Base-by-base conservation (phyloP, 1,140 invertebrate genomes). In the Drosophila yakuba region DNA sequence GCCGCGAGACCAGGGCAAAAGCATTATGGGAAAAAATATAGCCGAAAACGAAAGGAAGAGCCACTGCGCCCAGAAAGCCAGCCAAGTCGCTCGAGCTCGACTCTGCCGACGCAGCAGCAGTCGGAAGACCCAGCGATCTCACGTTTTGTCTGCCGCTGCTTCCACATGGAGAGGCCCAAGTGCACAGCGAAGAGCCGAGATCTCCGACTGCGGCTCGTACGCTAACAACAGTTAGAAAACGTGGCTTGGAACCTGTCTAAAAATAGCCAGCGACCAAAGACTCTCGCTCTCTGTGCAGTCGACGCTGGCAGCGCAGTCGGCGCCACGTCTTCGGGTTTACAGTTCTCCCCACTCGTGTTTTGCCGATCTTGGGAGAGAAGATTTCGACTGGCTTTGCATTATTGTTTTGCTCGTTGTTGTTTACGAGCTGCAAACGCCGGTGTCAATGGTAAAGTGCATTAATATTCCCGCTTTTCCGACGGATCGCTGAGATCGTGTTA, bases 201-300 rank as follows among this genome's bases (percentile, higher is more conserved):
- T 48, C 67, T 41, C 12, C 25, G 60, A 39, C 67, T 41, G 6
- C 17, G 55, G 39, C 43, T 59, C 56, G 90, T 91, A 90, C 85
- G 75, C 85, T 74, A 91, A 82, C 75, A 91, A 90, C 85, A 90
- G 85, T 90, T 90, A 90, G 86, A 90, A 90, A 90, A 90, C 85
- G 86, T 90, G 85, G 86, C 85, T 90, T 79, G 80, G 78, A 90
- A 91, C 88, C 88, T 91, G 88, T 90, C 85, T 90, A 90, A 90
- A 90, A 90, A 90, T 90, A 90, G 85, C 85, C 84, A 71, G 38
- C 83, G 84, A 88, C 20, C 20, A 83, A 83, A 59, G 55, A 82
- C 83, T 83, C 78, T 86, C 83, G 78, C 77, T 84, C 80, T 81
- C 79, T 44, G 25, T 45, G 48, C 36, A 32, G 25, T 32, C 39